Conservation (phyloP, 1,140 invertebrate genomes). For the Helicoverpa zea region DNA sequence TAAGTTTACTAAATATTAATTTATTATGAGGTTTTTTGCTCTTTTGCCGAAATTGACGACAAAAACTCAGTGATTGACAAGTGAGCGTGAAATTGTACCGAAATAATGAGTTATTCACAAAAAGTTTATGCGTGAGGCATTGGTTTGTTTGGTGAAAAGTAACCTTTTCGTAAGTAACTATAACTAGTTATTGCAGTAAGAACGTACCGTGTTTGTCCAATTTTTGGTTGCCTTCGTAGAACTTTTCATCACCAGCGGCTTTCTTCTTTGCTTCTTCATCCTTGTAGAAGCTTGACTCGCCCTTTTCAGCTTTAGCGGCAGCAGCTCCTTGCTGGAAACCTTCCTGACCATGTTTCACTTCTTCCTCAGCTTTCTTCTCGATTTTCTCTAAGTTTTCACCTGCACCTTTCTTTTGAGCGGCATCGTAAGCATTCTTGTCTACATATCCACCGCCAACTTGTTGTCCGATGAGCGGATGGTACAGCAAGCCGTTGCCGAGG, state of each 20-base stretch:
- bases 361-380: conserved; percentile 85
- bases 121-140: conserved; percentile 14
- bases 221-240: conserved; percentile 86
- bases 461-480: conserved; percentile 71
- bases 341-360: conserved; percentile 85
- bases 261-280: conserved; percentile 87
- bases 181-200: neutral
- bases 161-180: no score
- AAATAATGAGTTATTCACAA: conserved; percentile 32
- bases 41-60: conserved; percentile 1
- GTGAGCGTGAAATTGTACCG: conserved; percentile 42
- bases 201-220: conserved; percentile 86
- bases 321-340: conserved; percentile 85
- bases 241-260: conserved; percentile 87
- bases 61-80: conserved; percentile 41
- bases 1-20: conserved; percentile 42
- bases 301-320: conserved; percentile 85
- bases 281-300: conserved; percentile 87
- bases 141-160: conserved; percentile 4
- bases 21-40: conserved; percentile 33
- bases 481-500: conserved; percentile 67
- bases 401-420: conserved; percentile 86
- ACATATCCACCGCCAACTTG: conserved; percentile 85
- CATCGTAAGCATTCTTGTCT: conserved; percentile 86
- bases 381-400: conserved; percentile 86